Evolutionary conservation across 2,797 vertebrate species (phyloP).

Genomic region (Bovichtus diacanthus): DNA sequence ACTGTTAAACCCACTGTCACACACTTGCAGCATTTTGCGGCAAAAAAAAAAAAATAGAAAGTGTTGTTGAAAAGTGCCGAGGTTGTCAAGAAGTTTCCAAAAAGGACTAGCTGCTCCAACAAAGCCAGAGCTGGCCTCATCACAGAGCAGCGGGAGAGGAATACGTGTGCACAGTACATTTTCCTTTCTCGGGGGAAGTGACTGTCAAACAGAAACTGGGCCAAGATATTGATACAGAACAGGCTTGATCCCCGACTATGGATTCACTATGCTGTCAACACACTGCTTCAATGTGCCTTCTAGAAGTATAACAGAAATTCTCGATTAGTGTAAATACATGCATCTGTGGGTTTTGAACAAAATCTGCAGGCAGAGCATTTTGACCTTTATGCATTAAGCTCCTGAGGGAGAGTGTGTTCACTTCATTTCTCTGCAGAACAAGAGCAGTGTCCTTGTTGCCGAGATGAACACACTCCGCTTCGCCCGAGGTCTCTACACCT

Average conservation of each 20-base stretch:
- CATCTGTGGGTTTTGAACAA: neutral
- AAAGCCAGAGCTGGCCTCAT: neutral
- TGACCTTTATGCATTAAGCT: neutral
- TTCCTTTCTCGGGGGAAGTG: neutral
- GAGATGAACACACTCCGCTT: conserved; percentile 3
- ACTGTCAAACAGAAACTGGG: neutral
- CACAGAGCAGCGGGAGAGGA: neutral
- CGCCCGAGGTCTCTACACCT: neutral
- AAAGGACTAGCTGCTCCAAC: neutral
- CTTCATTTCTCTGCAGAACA: conserved; percentile 1
- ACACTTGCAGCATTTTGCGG: neutral
- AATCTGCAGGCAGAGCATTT: no score
- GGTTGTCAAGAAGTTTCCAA: conserved; percentile 4
- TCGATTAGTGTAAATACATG: neutral
- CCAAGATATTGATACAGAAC: neutral
- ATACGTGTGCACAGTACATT: neutral
- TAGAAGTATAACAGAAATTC: neutral
- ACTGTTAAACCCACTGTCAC: neutral
- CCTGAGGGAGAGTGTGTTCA: neutral
- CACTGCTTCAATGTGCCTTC: neutral
- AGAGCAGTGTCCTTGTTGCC: neutral
- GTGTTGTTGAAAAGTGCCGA: neutral
- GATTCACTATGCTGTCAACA: neutral
- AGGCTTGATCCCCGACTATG: neutral
- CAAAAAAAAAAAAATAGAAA: neutral